Percentiles rank a stretch among this genome's conserved stretches.
Evolutionary conservation across 1,140 invertebrate genomes (phyloP).

Genomic region (Drosophila truncata): DNA sequence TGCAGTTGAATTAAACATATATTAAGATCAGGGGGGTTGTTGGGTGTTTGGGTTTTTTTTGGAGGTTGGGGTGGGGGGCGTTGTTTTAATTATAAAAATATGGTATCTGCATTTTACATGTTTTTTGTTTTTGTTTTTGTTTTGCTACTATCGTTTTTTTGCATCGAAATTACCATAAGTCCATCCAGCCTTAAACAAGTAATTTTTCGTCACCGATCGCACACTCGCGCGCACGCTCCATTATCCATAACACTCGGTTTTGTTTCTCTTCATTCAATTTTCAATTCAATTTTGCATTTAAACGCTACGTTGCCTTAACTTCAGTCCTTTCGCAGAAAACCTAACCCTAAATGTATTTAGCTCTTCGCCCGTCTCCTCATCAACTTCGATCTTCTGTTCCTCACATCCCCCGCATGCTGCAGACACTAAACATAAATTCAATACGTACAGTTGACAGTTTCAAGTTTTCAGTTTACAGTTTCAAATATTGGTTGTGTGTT

Average conservation of each 20-base stretch:
- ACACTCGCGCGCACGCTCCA: slow-evolving; percentile 62
- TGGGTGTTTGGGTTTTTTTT: slow-evolving; percentile 16
- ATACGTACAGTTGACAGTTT: slow-evolving; percentile 48
- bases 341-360: slow-evolving; percentile 78
- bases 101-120: slow-evolving; percentile 60
- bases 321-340: slow-evolving; percentile 83
- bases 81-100: slow-evolving; percentile 57
- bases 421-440: slow-evolving; percentile 78
- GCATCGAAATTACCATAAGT: slow-evolving; percentile 70
- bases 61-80: slow-evolving; percentile 8
- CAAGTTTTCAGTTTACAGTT: slow-evolving; percentile 56
- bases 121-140: slow-evolving; percentile 29
- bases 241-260: slow-evolving; percentile 76
- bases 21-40: slow-evolving; percentile 57
- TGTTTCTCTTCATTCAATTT: slow-evolving; percentile 28
- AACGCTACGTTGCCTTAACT: slow-evolving; percentile 84
- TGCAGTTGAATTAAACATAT: slow-evolving; percentile 73
- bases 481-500: slow-evolving; percentile 35
- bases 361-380: slow-evolving; percentile 40
- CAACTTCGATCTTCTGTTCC: slow-evolving; percentile 12
- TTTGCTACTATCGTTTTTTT: slow-evolving; percentile 58
- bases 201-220: slow-evolving; percentile 66
- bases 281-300: slow-evolving; percentile 79
- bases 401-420: slow-evolving; percentile 50
- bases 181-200: slow-evolving; percentile 79